phyloP scores from a whole-genome alignment of 2,797 vertebrate genomes.

The Spatula versicolor region DNA sequence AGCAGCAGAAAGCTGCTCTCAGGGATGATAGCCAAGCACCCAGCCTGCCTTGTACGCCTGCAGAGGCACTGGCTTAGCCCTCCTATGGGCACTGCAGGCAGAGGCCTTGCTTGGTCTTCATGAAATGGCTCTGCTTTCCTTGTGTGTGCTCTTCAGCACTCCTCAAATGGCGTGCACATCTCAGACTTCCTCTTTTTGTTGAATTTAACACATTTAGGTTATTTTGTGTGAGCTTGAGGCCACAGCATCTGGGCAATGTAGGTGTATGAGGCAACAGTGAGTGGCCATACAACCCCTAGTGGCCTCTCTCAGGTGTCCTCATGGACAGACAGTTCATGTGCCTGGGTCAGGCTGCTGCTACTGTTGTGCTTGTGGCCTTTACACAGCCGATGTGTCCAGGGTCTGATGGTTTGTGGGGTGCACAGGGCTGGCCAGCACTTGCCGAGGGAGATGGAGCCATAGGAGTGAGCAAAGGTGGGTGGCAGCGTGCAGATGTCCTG shows the following conservation, averaged over 20 bases:
- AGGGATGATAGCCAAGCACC: background rate
- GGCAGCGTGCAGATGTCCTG: background rate
- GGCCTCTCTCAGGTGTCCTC: background rate
- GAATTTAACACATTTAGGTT: background rate
- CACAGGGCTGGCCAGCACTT: background rate
- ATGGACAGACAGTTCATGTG: background rate
- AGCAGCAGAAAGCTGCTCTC: background rate
- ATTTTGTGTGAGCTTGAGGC: background rate
- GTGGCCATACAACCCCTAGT: fast-evolving
- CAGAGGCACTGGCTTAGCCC: background rate
- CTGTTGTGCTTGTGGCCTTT: background rate
- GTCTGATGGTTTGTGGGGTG: background rate
- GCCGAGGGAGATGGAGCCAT: background rate
- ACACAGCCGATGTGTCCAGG: background rate
- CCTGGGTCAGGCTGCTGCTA: background rate
- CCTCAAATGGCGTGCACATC: background rate
- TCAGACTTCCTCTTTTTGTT: background rate
- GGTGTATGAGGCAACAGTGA: fast-evolving
- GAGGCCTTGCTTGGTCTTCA: background rate
- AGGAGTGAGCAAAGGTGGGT: background rate
- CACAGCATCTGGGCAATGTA: fast-evolving
- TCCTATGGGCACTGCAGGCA: too few species aligned
- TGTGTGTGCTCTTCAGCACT: background rate
- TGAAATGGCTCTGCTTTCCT: background rate
- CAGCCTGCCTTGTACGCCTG: background rate